Evolutionary conservation across 2,888 invertebrate genomes (phyloP), one percentile per base, ranked within the genome.

Genomic region (Dione juno): DNA sequence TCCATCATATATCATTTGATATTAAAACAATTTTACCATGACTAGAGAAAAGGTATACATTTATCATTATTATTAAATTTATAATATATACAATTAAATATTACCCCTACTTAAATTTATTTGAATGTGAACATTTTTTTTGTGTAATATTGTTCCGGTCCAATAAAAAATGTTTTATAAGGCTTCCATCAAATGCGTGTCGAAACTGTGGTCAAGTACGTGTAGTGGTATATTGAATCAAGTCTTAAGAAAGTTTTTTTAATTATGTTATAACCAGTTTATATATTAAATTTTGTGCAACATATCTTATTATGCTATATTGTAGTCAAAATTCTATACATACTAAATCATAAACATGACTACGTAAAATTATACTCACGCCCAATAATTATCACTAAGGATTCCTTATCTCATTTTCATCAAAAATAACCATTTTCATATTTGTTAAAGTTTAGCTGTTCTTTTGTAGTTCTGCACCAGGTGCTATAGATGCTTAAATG

Each of bases 191-290:
- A 40, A 40, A 40, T 19, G 57, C 40, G 37, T 57, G 57, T 57
- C 40, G 57, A 57, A 57, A 57, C 57, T 57, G 57, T 40, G 57
- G 57, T 57, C 57, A 40, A 57, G 57, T 57, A 57, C 57, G 57
- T 57, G 57, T 57, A 37, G 57, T 57, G 37, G 57, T 57, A 57
- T 57, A 57, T 13, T 19, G 57, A 57, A 40, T 37, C 1, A n/a
- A 37, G 57, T 57, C 35, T 54, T 54, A 57, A 40, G 57, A 57
- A 40, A 57, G 16, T 16, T 57, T 57, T 57, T 40, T 57, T 57
- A 57, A 57, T 57, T 57, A 57, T 37, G 0, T 54, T 54, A 54
- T 37, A 54, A 37, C n/a, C 5, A 16, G 16, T n/a, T 54, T 54
- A n/a, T n/a, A 28, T 54, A 54, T 37, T 11, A 10, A 10, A 10